phyloP scores from a whole-genome alignment of 2,797 vertebrate genomes.

The Sarcoramphus papa region DNA sequence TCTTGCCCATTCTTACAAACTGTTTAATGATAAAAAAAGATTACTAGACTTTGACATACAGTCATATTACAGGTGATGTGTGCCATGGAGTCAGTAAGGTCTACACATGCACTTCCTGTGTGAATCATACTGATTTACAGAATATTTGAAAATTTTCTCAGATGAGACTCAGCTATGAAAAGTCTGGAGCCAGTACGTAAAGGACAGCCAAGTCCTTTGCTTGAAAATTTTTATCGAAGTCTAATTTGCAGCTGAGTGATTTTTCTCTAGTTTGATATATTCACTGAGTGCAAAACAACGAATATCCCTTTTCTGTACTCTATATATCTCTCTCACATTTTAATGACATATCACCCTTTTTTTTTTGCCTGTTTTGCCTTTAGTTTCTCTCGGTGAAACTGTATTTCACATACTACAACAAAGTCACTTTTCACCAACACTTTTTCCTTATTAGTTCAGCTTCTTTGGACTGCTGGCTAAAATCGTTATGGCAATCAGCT shows the following conservation, averaged over 20 bases:
- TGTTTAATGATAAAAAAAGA: neutral
- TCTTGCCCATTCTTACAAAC: neutral
- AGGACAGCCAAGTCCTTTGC: neutral
- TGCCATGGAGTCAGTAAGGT: neutral
- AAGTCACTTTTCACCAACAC: neutral
- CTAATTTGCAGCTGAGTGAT: neutral
- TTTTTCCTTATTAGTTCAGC: neutral
- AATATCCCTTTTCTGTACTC: neutral
- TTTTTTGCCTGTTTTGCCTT: neutral
- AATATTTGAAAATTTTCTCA: neutral
- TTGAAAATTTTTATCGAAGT: neutral
- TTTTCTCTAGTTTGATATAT: neutral
- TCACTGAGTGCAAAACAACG: neutral
- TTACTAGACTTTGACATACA: neutral
- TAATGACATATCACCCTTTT: neutral
- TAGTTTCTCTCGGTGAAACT: neutral
- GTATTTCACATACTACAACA: neutral
- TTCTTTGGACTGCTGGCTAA: neutral
- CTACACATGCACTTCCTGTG: neutral
- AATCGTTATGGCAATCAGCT: neutral
- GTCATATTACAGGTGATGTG: neutral
- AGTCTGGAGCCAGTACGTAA: neutral
- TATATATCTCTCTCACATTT: neutral
- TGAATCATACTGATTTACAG: neutral
- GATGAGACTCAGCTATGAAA: neutral